Conservation (phyloP, 2,113 vertebrate genomes). For the Callospermophilus lateralis region DNA sequence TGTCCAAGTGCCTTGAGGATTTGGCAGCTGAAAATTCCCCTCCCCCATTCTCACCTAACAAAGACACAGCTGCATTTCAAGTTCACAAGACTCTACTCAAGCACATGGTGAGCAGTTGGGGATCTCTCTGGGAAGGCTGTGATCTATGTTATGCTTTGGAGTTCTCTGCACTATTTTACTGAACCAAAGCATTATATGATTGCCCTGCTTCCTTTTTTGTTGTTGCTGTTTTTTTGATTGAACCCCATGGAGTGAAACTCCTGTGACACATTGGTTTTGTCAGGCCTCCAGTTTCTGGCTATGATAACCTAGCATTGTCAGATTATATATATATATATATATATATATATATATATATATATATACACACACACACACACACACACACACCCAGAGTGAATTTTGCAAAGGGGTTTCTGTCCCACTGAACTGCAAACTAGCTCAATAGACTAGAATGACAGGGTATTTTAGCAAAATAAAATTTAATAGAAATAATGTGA, state of each 20-base stretch:
- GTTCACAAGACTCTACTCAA: conserved; percentile 10
- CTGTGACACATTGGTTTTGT: not conserved
- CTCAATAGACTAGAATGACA: conserved; percentile 2
- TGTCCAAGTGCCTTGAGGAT: not conserved
- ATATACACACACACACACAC: too few relatives aligned
- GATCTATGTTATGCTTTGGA: conserved; percentile 2
- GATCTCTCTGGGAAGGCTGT: conserved; percentile 37
- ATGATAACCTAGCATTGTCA: not conserved
- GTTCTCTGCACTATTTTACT: not conserved
- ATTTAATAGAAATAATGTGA: conserved; percentile 22
- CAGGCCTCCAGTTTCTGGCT: conserved; percentile 29
- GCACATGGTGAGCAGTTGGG: not conserved
- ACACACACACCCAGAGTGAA: not conserved
- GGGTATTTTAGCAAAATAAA: conserved; percentile 56
- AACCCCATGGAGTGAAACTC: conserved; percentile 35
- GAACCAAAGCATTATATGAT: conserved; percentile 15
- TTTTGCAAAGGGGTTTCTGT: conserved; percentile 41
- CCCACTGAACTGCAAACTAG: conserved; percentile 24
- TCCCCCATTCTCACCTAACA: not conserved
- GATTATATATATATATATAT: not conserved
- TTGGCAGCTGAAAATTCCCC: not conserved
- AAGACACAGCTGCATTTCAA: not conserved
- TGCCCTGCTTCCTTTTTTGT: not conserved
- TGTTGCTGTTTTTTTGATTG: not conserved
- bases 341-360: not conserved